Percentiles rank a stretch among this genome's conserved stretches.
Evolutionary conservation across 1,140 invertebrate species (phyloP).

Genomic region (Drosophila carrolli): DNA sequence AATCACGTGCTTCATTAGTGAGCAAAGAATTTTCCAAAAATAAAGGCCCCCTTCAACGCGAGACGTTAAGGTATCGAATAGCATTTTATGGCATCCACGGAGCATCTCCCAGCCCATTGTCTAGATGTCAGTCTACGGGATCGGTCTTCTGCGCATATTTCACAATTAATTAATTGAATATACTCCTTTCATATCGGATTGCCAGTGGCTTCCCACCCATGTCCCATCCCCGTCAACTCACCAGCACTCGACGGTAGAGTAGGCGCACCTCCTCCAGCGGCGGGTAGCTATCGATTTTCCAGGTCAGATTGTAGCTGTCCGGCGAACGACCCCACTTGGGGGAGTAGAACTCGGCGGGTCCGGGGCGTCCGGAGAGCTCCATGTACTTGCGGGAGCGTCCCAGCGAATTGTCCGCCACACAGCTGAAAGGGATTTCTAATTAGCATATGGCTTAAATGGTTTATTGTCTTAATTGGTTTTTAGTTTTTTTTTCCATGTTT

Average conservation of each 20-base stretch:
- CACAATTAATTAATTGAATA: constrained; percentile 42
- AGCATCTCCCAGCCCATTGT: constrained; percentile 15
- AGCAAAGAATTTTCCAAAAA: constrained; percentile 10
- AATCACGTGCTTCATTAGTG: constrained; percentile 72
- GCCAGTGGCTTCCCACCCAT: constrained; percentile 14
- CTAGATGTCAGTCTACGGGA: constrained; percentile 35
- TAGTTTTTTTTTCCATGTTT: constrained; percentile 13
- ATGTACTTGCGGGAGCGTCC: constrained; percentile 89
- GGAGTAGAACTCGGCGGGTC: constrained; percentile 88
- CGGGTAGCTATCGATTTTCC: constrained; percentile 88
- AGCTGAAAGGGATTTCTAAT: constrained; percentile 85
- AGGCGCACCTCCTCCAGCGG: constrained; percentile 88
- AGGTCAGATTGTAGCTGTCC: constrained; percentile 87
- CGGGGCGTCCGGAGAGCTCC: constrained; percentile 88
- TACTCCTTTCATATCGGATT: constrained; percentile 47
- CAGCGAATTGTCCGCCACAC: constrained; percentile 89
- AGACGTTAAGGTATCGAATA: constrained; percentile 21
- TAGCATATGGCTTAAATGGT: constrained; percentile 25
- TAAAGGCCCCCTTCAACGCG: background rate
- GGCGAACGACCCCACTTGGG: constrained; percentile 86
- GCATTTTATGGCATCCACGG: constrained; percentile 1
- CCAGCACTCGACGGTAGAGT: constrained; percentile 87
- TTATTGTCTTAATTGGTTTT: constrained; percentile 50
- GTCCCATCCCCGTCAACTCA: constrained; percentile 72
- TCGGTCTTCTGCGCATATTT: constrained; percentile 33